Percentiles rank a stretch among this genome's conserved stretches.
phyloP scores from a whole-genome alignment of 1,140 invertebrate genomes.

The Batillaria attramentaria region DNA sequence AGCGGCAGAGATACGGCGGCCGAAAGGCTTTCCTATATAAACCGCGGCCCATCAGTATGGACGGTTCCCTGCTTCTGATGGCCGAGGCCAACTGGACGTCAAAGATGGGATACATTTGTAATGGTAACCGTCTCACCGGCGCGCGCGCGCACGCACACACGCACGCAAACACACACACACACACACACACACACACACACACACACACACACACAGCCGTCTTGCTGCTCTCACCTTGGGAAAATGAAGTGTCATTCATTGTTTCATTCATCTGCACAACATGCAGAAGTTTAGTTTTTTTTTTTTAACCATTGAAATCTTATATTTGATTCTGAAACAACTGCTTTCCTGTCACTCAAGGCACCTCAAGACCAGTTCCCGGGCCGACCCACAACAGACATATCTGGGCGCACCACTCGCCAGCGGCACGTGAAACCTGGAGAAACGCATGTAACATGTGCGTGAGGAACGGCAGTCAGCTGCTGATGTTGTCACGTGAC shows the following conservation, averaged over 20 bases:
- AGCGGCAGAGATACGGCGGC: background rate
- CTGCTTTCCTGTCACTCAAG: too few relatives aligned
- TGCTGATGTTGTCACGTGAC: constrained; percentile 14
- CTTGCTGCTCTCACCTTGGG: too few relatives aligned
- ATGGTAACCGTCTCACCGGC: constrained; percentile 7
- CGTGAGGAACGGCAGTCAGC: constrained; percentile 9
- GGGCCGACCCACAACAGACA: background rate
- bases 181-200: background rate
- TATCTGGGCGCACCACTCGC: background rate
- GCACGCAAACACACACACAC: too few relatives aligned
- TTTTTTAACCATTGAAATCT: too few relatives aligned
- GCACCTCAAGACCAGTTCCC: too few relatives aligned
- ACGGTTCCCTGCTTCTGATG: background rate
- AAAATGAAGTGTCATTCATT: too few relatives aligned
- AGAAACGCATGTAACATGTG: background rate
- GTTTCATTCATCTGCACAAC: too few relatives aligned
- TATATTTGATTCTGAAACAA: too few relatives aligned
- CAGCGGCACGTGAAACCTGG: background rate
- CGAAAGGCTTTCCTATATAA: constrained; percentile 8
- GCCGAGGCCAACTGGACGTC: background rate
- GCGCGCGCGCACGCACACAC: background rate
- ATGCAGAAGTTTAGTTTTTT: too few relatives aligned
- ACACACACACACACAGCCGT: constrained; percentile 5
- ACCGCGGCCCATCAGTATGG: background rate
- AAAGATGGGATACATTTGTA: constrained; percentile 23